Evolutionary conservation across 2,888 invertebrate genomes (phyloP).

Genomic region (Hybos culiciformis): DNA sequence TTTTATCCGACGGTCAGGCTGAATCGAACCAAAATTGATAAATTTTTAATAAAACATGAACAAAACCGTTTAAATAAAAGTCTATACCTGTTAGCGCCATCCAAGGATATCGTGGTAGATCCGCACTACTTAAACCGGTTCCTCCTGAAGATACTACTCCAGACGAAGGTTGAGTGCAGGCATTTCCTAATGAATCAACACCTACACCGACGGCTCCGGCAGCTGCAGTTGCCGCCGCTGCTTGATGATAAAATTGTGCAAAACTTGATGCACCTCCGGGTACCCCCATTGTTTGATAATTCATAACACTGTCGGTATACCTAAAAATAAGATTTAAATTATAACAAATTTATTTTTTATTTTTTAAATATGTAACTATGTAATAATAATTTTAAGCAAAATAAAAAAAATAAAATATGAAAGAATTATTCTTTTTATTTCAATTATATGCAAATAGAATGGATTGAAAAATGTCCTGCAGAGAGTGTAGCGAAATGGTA

Average conservation of each 20-base stretch:
- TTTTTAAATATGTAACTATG: too few relatives aligned
- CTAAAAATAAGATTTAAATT: too few relatives aligned
- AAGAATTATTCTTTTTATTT: too few relatives aligned
- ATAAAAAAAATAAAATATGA: too few relatives aligned
- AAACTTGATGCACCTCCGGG: constrained; percentile 38
- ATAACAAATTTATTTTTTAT: too few relatives aligned
- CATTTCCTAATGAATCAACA: constrained; percentile 67
- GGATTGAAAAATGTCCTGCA: too few relatives aligned
- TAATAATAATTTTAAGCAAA: too few relatives aligned
- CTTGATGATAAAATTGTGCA: constrained; percentile 85
- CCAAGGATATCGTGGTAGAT: constrained; percentile 90
- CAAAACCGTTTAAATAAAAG: constrained; percentile 2
- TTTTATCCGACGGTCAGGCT: constrained; percentile 3
- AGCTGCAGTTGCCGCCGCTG: constrained; percentile 49
- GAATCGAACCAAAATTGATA: constrained; percentile 3
- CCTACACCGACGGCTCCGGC: constrained; percentile 59
- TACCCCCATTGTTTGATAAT: constrained; percentile 38
- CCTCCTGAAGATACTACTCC: constrained; percentile 40
- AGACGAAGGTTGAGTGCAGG: constrained; percentile 60
- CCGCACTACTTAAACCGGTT: constrained; percentile 76
- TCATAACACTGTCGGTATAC: constrained; percentile 37
- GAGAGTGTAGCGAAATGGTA: too few relatives aligned
- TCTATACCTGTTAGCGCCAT: constrained; percentile 88
- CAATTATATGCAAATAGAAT: too few relatives aligned
- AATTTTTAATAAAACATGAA: constrained; percentile 8